These are phyloP conservation scores for Tinea semifulvella DNA, from an alignment of 2,888 invertebrate genomes.

Conservation along the genomic window DNA sequence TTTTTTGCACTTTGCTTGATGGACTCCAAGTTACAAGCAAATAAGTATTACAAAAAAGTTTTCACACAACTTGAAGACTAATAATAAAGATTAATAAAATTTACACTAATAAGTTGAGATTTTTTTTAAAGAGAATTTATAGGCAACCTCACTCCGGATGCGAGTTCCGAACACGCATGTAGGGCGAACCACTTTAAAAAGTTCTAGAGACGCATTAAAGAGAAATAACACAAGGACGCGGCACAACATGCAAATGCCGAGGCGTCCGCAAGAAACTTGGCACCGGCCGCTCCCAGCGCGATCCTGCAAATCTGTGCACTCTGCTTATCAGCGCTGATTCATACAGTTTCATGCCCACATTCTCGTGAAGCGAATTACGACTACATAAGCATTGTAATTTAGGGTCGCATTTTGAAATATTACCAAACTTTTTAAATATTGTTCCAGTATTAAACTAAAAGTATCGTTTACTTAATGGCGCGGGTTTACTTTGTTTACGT, in stretches of 20 bases:
- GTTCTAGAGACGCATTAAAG: constrained; percentile 24
- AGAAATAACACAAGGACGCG: constrained; percentile 32
- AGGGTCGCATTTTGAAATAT: no score
- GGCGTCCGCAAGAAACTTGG: constrained; percentile 54
- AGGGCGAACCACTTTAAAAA: constrained; percentile 14
- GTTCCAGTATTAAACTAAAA: no score
- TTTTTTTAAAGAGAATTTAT: constrained; percentile 6
- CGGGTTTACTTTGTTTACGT: no score
- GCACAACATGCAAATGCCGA: constrained; percentile 52
- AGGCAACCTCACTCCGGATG: constrained; percentile 2
- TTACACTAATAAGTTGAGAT: neutral
- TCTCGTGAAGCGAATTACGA: neutral
- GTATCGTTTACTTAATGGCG: no score
- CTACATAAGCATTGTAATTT: no score
- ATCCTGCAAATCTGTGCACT: constrained; percentile 54
- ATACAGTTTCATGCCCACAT: constrained; percentile 23
- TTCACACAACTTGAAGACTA: no score
- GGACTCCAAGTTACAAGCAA: no score
- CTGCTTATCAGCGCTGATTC: constrained; percentile 60
- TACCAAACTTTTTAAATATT: no score
- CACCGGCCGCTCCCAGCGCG: constrained; percentile 38
- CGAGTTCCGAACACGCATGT: constrained; percentile 7
- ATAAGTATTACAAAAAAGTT: no score
- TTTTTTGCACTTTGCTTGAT: no score
- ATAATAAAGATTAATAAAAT: neutral